phyloP scores from a whole-genome alignment of 2,797 vertebrate species.

The Gouania willdenowi region DNA sequence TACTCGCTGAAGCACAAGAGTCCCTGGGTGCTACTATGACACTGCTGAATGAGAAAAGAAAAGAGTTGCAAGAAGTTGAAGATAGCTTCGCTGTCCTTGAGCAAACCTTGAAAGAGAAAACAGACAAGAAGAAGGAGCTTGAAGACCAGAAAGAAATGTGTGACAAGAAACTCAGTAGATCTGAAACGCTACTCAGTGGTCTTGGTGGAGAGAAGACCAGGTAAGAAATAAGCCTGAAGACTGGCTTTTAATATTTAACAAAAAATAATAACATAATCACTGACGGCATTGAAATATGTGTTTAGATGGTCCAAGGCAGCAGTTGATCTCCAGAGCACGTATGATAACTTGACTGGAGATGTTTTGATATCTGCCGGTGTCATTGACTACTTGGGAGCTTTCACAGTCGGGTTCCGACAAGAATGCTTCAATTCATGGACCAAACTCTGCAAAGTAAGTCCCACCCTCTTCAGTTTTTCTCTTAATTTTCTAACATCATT shows the following conservation, averaged over 20 bases:
- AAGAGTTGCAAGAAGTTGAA: conserved; percentile 85
- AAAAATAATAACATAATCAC: too few species aligned
- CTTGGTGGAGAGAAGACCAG: conserved; percentile 94
- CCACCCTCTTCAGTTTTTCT: not conserved
- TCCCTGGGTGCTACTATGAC: conserved; percentile 83
- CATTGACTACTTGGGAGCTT: conserved; percentile 93
- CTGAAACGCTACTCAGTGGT: conserved; percentile 91
- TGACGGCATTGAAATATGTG: conserved; percentile 1
- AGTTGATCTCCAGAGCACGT: conserved; percentile 85
- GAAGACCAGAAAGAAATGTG: conserved; percentile 92
- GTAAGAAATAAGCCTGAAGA: too few species aligned
- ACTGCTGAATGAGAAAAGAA: conserved; percentile 85
- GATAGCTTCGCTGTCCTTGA: conserved; percentile 82
- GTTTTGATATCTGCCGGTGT: conserved; percentile 93
- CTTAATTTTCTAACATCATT: not conserved
- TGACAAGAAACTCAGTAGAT: conserved; percentile 90
- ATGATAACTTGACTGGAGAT: conserved; percentile 94
- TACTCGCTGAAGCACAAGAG: conserved; percentile 81
- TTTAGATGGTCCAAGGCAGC: conserved; percentile 90
- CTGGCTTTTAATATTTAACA: too few species aligned
- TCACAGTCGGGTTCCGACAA: conserved; percentile 89
- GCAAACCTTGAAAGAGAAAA: conserved; percentile 85
- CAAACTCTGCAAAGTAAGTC: conserved; percentile 83
- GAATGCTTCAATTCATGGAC: conserved; percentile 87
- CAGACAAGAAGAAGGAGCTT: conserved; percentile 86